Conservation (phyloP, 1,140 invertebrate species). For the Trichonephila clavipes region DNA sequence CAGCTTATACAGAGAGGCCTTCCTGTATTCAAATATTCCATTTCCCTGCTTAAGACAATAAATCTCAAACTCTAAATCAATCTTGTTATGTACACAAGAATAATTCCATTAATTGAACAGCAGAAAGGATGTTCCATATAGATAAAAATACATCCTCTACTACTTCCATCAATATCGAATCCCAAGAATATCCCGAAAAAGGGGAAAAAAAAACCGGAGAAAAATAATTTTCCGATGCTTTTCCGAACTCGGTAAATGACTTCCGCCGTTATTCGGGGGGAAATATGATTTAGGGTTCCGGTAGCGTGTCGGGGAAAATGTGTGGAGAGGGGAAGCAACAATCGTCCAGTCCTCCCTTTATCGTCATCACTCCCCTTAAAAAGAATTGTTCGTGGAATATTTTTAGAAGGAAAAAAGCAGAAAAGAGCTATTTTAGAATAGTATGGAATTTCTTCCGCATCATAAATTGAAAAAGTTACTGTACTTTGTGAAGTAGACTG, state of each 20-base stretch:
- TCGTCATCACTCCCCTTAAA: not conserved
- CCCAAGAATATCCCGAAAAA: not conserved
- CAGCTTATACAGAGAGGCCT: too few relatives aligned
- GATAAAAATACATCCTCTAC: not conserved
- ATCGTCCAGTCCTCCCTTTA: not conserved
- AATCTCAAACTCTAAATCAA: too few relatives aligned
- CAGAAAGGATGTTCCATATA: too few relatives aligned
- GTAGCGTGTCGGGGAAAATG: not conserved
- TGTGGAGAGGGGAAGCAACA: not conserved
- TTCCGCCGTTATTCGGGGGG: not conserved
- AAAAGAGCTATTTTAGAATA: not conserved
- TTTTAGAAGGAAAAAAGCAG: not conserved
- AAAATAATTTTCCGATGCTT: not conserved
- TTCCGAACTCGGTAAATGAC: not conserved
- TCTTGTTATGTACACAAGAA: too few relatives aligned
- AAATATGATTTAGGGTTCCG: constrained; percentile 35
- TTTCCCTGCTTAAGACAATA: too few relatives aligned
- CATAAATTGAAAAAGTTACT: not conserved
- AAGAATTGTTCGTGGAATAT: not conserved
- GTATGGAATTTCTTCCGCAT: not conserved
- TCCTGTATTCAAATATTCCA: too few relatives aligned
- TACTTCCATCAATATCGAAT: constrained; percentile 2
- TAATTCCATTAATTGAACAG: too few relatives aligned
- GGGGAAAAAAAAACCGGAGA: not conserved
- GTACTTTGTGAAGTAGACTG: not conserved